Base-by-base conservation (phyloP, 2,888 invertebrate species). In the Nasonovia ribisnigri region DNA sequence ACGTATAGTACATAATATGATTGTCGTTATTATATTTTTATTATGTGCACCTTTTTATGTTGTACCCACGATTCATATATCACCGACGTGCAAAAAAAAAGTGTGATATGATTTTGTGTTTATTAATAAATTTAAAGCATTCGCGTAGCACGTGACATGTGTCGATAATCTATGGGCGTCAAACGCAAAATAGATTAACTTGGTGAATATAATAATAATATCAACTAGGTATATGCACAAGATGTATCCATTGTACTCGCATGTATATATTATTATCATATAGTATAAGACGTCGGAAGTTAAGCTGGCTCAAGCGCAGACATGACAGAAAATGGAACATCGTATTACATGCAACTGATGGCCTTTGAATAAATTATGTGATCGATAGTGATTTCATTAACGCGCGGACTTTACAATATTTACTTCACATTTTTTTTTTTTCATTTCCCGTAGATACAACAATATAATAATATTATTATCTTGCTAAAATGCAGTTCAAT, bases 101-200 rank as follows among this genome's bases (percentile, higher is more conserved):
- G 20, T 77, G 20, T 77, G 20, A 77, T 36, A 77, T 2, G 1
- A 36, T 77, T 77, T 36, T 77, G 16, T 77, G 36, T 77, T 77
- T 77, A n/a, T 77, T 57, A 77, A 77, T 77, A 77, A 77, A 77
- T 77, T 6, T 77, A 86, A 13, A 86, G 46, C 29, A 86, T 46
- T 46, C 29, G 13, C 46, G 86, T 86, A 86, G 29, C 16, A 46
- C 43, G 5, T 26, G 43, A 86, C 43, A 6, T 43, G 86, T 29
- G 43, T n/a, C 86, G 86, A 86, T 86, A 86, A 86, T 86, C 86
- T 46, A 46, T 13, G 46, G n/a, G 16, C n/a, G 86, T 86, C 86
- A 86, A 86, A 86, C 86, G n/a, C 86, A 86, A 86, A 86, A 86
- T 86, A 86, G 46, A 86, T 43, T 46, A 86, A 86, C 43, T 86